Percentiles rank a stretch among this genome's conserved stretches.
Conservation (phyloP, 2,888 invertebrate genomes). For the Criorhina ranunculi region DNA sequence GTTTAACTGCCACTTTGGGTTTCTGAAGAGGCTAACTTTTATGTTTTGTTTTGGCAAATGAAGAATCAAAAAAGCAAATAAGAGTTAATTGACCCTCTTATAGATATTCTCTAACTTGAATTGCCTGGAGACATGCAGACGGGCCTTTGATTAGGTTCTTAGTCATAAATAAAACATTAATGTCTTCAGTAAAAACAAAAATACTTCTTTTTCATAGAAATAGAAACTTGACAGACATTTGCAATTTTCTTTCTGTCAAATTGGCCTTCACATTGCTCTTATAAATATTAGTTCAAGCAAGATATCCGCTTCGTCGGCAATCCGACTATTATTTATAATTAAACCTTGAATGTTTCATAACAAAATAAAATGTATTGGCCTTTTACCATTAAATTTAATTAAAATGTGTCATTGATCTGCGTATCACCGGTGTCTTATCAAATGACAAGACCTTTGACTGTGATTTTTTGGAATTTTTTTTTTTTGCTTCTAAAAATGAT, state of each 20-base stretch:
- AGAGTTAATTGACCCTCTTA: slow-evolving; percentile 32
- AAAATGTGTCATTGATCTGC: slow-evolving; percentile 30
- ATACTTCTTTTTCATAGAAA: too few relatives aligned
- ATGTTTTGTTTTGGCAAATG: background rate
- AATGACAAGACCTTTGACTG: slow-evolving; percentile 1
- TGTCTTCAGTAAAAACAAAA: too few relatives aligned
- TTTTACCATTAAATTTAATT: too few relatives aligned
- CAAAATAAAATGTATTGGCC: too few relatives aligned
- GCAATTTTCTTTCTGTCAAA: too few relatives aligned
- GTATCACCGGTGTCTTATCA: slow-evolving; percentile 34
- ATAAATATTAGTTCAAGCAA: too few relatives aligned
- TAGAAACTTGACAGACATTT: too few relatives aligned
- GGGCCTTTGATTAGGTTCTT: background rate
- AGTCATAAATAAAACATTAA: too few relatives aligned
- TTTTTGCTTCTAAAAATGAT: background rate
- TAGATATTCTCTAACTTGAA: slow-evolving; percentile 13
- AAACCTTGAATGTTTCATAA: too few relatives aligned
- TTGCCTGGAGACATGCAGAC: slow-evolving; percentile 12
- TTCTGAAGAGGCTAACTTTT: slow-evolving; percentile 28
- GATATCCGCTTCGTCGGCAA: too few relatives aligned
- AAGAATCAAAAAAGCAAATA: slow-evolving; percentile 24
- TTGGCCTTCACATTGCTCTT: too few relatives aligned
- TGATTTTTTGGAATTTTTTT: background rate
- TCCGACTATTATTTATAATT: too few relatives aligned
- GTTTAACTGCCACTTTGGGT: slow-evolving; percentile 49